Percentiles rank a stretch among this genome's conserved stretches.
Evolutionary conservation across 2,888 invertebrate genomes (phyloP).

Genomic region (Orthosia gothica): DNA sequence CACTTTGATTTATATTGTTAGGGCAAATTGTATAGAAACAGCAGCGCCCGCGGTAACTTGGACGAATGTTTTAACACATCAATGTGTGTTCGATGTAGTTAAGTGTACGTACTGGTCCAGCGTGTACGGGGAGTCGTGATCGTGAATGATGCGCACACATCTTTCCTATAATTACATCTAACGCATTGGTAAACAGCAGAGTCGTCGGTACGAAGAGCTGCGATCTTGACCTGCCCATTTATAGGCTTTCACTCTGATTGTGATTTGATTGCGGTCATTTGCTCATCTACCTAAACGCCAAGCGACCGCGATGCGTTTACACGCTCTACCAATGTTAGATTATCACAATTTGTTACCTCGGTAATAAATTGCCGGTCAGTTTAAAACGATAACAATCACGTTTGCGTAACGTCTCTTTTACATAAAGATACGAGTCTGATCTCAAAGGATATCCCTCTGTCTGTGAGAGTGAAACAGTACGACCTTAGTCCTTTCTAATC

Average conservation of each 20-base stretch:
- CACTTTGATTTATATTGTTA: slow-evolving; percentile 31
- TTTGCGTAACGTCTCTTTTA: slow-evolving; percentile 47
- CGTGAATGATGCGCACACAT: slow-evolving; percentile 80
- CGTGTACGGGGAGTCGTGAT: slow-evolving; percentile 75
- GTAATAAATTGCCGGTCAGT: slow-evolving; percentile 76
- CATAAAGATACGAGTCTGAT: slow-evolving; percentile 41
- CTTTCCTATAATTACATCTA: slow-evolving; percentile 85
- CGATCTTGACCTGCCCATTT: slow-evolving; percentile 77
- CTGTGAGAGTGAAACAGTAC: slow-evolving; percentile 50
- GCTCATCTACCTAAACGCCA: slow-evolving; percentile 82
- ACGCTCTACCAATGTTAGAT: slow-evolving; percentile 77
- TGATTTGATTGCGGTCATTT: slow-evolving; percentile 88
- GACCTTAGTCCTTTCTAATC: slow-evolving; percentile 51
- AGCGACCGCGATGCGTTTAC: slow-evolving; percentile 78
- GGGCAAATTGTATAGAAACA: background rate
- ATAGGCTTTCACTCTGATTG: slow-evolving; percentile 88
- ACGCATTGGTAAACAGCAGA: slow-evolving; percentile 85
- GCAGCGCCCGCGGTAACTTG: background rate
- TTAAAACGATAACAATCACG: slow-evolving; percentile 51
- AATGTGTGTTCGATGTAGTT: slow-evolving; percentile 25
- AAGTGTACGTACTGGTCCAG: slow-evolving; percentile 66
- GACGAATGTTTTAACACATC: slow-evolving; percentile 61
- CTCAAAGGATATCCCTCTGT: slow-evolving; percentile 54
- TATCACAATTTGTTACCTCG: slow-evolving; percentile 79
- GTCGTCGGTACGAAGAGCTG: slow-evolving; percentile 71